These are phyloP conservation scores for Perccottus glenii DNA, from an alignment of 2,113 vertebrate genomes.

Conservation along the genomic window DNA sequence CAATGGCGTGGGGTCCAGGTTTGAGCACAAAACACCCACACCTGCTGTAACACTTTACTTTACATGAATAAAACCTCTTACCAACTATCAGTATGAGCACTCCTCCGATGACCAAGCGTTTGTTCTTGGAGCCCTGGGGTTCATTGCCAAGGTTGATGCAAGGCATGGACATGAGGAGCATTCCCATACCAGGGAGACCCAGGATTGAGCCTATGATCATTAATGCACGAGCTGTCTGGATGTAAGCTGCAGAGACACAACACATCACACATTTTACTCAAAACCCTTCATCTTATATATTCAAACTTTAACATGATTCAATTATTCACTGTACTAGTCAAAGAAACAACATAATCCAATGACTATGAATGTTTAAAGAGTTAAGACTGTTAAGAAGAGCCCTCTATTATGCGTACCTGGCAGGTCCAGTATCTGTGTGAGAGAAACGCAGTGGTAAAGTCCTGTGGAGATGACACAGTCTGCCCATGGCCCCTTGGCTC, in stretches of 20 bases:
- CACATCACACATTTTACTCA: background rate
- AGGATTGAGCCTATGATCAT: constrained; percentile 92
- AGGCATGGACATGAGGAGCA: constrained; percentile 89
- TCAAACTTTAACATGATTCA: too few species aligned
- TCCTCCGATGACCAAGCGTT: constrained; percentile 87
- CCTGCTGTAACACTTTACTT: background rate
- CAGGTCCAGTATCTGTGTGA: constrained; percentile 92
- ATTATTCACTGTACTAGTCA: too few species aligned
- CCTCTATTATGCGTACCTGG: constrained; percentile 82
- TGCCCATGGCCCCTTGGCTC: constrained; percentile 92
- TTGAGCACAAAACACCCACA: background rate
- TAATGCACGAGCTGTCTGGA: constrained; percentile 92
- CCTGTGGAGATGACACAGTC: constrained; percentile 92
- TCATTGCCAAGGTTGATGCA: constrained; percentile 91
- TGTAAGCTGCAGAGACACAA: constrained; percentile 81
- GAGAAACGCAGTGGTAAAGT: constrained; percentile 89
- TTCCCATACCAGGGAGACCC: constrained; percentile 88
- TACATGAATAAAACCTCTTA: constrained; percentile 70
- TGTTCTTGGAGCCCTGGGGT: constrained; percentile 88
- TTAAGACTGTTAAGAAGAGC: too few species aligned
- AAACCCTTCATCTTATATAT: too few species aligned
- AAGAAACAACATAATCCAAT: too few species aligned
- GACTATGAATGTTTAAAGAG: too few species aligned
- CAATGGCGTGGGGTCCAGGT: background rate
- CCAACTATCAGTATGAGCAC: constrained; percentile 88